Evolutionary conservation across 1,140 invertebrate genomes (phyloP), one percentile per base, ranked within the genome.

Genomic region (Drosophila busckii): DNA sequence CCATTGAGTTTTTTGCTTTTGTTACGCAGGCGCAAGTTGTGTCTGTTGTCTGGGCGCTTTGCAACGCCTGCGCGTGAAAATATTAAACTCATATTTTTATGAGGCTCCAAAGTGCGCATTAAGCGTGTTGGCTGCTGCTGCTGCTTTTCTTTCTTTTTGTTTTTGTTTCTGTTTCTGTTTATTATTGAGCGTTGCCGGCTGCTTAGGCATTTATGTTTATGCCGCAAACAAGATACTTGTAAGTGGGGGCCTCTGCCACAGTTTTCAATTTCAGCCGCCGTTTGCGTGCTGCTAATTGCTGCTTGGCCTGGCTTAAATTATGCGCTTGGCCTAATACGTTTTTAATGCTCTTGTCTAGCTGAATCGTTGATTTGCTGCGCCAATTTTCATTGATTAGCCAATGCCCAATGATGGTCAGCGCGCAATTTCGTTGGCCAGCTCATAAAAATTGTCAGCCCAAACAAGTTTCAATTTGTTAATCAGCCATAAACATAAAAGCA

Each of bases 61-160:
- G 38, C 63, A 70, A 80, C 75, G 75, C 76, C 70, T 82, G 76
- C 70, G 75, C 75, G 75, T 83, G 76, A 82, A 82, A 83, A 82
- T 82, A 82, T 82, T 82, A 82, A 82, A 82, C 60, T 82, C 75
- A 83, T 83, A 83, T 83, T 83, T 83, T 83, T 83, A 83, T 64
- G 76, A 78, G 66, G 50, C 82, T 63, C 73, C 65, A 53, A 75
- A 65, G 62, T 70, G 70, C 58, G 63, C 80, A 82, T 84, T 84
- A 82, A 84, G 67, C 45, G 45, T 63, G 40, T 54, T 38, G 35
- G 44, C 35, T 25, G 37, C 42, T 25, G 32, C 44, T 54, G 50
- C 16, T 44, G 41, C 4, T 29, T 29, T 31, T 56, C 22, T 26
- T 22, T 38, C 26, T 32, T 44, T 54, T 31, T 50, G 69, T 22